Evolutionary conservation across 2,888 invertebrate species (phyloP).

Genomic region (Hofmannophila pseudospretella): DNA sequence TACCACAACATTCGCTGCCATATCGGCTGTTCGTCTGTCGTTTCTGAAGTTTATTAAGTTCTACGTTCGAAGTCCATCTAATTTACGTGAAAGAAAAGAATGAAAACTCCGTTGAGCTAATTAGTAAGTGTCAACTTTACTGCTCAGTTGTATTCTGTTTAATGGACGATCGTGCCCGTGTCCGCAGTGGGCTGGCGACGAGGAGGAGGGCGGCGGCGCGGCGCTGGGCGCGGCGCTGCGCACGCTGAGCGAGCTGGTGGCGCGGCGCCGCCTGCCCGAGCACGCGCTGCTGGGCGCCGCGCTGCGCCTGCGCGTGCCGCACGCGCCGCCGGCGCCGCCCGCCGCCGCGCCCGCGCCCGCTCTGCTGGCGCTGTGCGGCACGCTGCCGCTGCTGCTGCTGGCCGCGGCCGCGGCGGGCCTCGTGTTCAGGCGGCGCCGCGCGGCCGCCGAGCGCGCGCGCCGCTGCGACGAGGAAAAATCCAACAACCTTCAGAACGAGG

Average conservation of each 20-base stretch:
- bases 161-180: background rate
- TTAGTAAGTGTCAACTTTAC: too few relatives aligned
- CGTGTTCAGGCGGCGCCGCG: conserved; percentile 33
- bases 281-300: conserved; percentile 62
- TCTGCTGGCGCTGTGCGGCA: conserved; percentile 25
- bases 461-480: conserved; percentile 91
- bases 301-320: conserved; percentile 50
- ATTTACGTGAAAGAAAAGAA: too few relatives aligned
- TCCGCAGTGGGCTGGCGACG: conserved; percentile 61
- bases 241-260: conserved; percentile 55
- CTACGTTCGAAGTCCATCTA: too few relatives aligned
- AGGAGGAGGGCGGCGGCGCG: conserved; percentile 43
- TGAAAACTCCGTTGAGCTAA: too few relatives aligned
- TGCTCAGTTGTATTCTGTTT: too few relatives aligned
- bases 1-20: too few relatives aligned
- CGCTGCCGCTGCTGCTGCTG: conserved; percentile 25
- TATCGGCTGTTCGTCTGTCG: too few relatives aligned
- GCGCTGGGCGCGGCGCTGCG: conserved; percentile 51
- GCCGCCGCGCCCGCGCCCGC: conserved; percentile 36
- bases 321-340: conserved; percentile 51
- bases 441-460: conserved; percentile 73
- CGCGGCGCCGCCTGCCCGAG: conserved; percentile 55
- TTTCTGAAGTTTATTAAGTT: too few relatives aligned
- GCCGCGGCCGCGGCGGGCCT: conserved; percentile 61
- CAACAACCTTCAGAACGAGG: conserved; percentile 94